Conservation (phyloP, 2,888 invertebrate genomes). For the Agrochola macilenta region DNA sequence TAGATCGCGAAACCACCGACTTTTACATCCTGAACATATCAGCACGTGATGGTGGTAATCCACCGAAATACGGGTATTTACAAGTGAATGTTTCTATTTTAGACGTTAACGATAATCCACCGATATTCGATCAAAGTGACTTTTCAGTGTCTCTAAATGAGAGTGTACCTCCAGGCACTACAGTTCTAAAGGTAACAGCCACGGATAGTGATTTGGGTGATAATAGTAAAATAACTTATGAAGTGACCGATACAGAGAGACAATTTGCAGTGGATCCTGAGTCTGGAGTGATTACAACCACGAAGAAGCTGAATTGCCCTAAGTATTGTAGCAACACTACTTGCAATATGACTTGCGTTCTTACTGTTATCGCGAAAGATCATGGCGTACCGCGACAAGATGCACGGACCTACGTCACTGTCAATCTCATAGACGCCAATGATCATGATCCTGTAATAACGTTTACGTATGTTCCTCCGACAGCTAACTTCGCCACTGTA, state of each 20-base stretch:
- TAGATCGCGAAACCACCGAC: slow-evolving; percentile 97
- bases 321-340: slow-evolving; percentile 93
- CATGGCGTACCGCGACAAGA: slow-evolving; percentile 97
- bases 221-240: slow-evolving; percentile 97
- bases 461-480: slow-evolving; percentile 96
- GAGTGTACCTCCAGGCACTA: slow-evolving; percentile 97
- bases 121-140: slow-evolving; percentile 98
- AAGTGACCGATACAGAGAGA: slow-evolving; percentile 95
- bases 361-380: slow-evolving; percentile 98
- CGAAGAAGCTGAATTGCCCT: slow-evolving; percentile 95
- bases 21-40: slow-evolving; percentile 97
- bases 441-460: slow-evolving; percentile 98
- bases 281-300: slow-evolving; percentile 96
- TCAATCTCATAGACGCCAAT: slow-evolving; percentile 97
- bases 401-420: slow-evolving; percentile 97
- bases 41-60: slow-evolving; percentile 96
- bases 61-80: slow-evolving; percentile 95
- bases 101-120: slow-evolving; percentile 98
- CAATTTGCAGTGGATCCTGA: slow-evolving; percentile 98
- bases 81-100: slow-evolving; percentile 97
- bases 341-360: slow-evolving; percentile 98
- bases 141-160: slow-evolving; percentile 98
- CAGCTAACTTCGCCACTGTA: slow-evolving; percentile 96
- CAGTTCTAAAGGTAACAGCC: slow-evolving; percentile 97
- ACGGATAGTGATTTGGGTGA: slow-evolving; percentile 98